Conservation (phyloP, 2,888 invertebrate genomes). For the Ichneumoninae sp. region DNA sequence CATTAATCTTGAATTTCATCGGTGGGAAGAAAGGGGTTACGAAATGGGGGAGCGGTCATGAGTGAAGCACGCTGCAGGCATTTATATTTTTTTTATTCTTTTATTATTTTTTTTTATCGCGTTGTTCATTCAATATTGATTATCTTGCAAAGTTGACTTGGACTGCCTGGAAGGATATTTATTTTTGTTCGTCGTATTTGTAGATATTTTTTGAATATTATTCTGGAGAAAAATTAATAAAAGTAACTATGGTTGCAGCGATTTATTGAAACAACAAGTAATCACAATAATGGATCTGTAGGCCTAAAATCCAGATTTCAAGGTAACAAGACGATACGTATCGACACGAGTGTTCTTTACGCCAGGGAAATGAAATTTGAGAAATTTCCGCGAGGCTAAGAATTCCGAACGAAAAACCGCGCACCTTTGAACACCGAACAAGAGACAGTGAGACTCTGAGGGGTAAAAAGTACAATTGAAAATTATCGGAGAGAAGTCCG, state of each 20-base stretch:
- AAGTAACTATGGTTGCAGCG: neutral
- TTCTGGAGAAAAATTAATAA: too few relatives aligned
- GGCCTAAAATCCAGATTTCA: too few relatives aligned
- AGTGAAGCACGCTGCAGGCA: neutral
- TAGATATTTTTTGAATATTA: neutral
- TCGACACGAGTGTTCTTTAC: too few relatives aligned
- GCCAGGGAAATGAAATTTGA: too few relatives aligned
- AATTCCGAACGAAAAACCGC: neutral
- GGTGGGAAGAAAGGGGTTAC: neutral
- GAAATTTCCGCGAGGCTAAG: neutral
- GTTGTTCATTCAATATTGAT: neutral
- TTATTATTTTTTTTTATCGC: neutral
- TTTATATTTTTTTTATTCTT: neutral
- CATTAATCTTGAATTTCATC: neutral
- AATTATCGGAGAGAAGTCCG: slow-evolving; percentile 3
- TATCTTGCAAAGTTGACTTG: neutral
- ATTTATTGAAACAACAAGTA: neutral
- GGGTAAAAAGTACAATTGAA: neutral
- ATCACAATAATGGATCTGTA: too few relatives aligned
- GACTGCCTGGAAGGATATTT: neutral
- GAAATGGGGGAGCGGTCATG: neutral
- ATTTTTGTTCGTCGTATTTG: neutral
- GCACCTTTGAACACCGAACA: neutral
- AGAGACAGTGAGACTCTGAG: neutral
- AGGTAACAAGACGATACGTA: too few relatives aligned